Conservation (phyloP, 2,797 vertebrate genomes). For the Salmo trutta region DNA sequence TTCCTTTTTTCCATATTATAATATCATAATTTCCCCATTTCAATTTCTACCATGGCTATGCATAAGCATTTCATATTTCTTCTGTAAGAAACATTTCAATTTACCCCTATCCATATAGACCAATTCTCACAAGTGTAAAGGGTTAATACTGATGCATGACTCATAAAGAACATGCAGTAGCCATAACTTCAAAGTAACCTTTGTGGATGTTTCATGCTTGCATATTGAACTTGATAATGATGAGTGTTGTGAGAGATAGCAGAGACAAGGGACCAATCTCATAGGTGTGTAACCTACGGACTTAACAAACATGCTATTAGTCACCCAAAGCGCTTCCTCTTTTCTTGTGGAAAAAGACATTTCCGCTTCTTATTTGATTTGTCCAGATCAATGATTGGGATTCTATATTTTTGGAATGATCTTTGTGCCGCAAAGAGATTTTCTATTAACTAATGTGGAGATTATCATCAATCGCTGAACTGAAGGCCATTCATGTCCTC, state of each 20-base stretch:
- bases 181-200: background rate
- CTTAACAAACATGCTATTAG: conserved; percentile 63
- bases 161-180: background rate
- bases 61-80: background rate
- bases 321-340: conserved; percentile 59
- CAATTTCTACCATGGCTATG: too few relatives aligned
- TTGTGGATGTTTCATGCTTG: background rate
- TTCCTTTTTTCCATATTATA: too few relatives aligned
- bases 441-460: conserved; percentile 86
- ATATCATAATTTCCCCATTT: too few relatives aligned
- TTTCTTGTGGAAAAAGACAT: conserved; percentile 62
- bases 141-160: background rate
- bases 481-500: conserved; percentile 40
- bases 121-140: too few relatives aligned
- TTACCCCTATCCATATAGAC: too few relatives aligned
- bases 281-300: conserved; percentile 47
- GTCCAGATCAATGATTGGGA: conserved; percentile 75
- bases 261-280: conserved; percentile 24
- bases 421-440: conserved; percentile 76
- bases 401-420: conserved; percentile 73
- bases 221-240: conserved; percentile 5
- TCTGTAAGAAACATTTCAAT: too few relatives aligned
- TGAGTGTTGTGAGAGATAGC: conserved; percentile 4
- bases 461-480: conserved; percentile 79
- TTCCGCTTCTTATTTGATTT: conserved; percentile 78